Percentiles rank a stretch among this genome's conserved stretches.
These are phyloP conservation scores for Aspidoscelis tigris DNA, from an alignment of 2,113 vertebrate genomes.

Conservation along the genomic window DNA sequence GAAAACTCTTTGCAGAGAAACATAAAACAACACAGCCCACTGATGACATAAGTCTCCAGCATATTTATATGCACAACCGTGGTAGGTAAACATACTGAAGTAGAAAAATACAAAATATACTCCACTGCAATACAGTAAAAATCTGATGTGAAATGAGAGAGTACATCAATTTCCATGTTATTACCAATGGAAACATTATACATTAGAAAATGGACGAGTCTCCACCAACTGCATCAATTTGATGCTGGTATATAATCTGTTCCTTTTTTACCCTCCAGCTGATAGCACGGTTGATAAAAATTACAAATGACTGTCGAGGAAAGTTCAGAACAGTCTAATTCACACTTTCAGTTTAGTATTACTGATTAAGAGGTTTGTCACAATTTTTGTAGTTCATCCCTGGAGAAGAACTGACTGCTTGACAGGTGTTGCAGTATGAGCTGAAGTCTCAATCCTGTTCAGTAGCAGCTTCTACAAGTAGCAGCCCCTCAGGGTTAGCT, in stretches of 20 bases:
- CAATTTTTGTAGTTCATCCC: neutral
- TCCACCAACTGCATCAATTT: neutral
- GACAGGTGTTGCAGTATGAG: no score
- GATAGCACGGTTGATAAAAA: neutral
- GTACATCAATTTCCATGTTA: neutral
- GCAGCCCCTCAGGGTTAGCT: no score
- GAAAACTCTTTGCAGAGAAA: neutral
- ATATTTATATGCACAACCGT: neutral
- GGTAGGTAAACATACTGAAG: neutral
- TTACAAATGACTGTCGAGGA: neutral
- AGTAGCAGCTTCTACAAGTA: neutral
- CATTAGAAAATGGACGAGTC: neutral
- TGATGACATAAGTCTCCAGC: neutral
- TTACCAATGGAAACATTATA: conserved; percentile 1
- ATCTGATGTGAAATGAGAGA: neutral
- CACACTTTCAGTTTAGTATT: neutral
- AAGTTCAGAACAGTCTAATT: neutral
- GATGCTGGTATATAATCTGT: neutral
- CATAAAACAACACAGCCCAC: neutral
- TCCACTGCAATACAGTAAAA: neutral
- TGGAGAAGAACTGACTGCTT: neutral
- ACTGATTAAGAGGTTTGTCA: neutral
- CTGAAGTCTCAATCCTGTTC: neutral
- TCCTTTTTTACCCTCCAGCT: neutral
- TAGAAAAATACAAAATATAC: neutral